Conservation (phyloP, 2,797 vertebrate species). For the Threskiornis aethiopicus region DNA sequence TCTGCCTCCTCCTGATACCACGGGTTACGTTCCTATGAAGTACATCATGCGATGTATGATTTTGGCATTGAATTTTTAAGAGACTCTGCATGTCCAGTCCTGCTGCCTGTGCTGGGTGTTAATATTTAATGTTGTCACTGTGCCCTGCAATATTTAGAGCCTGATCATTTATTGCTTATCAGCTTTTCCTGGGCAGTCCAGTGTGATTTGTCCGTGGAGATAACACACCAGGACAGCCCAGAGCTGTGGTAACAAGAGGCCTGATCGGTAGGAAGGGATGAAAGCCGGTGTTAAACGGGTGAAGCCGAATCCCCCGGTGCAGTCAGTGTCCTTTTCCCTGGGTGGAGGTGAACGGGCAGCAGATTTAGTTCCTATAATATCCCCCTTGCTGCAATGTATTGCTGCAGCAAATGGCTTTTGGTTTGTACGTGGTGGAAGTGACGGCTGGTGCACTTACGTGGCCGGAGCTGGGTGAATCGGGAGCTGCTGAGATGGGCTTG, state of each 20-base stretch:
- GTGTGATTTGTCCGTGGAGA: constrained; percentile 1
- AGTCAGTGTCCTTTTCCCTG: background rate
- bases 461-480: background rate
- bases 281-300: background rate
- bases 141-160: background rate
- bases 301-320: background rate
- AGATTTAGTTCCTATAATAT: background rate
- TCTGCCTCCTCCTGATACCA: background rate
- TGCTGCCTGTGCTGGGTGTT: background rate
- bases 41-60: background rate
- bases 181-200: background rate
- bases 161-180: constrained; percentile 7
- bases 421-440: background rate
- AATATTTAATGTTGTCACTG: background rate
- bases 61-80: background rate
- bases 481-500: background rate
- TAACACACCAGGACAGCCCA: background rate
- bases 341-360: background rate
- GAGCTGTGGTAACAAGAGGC: background rate
- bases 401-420: background rate
- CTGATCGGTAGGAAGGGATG: background rate
- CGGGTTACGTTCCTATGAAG: background rate
- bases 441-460: background rate
- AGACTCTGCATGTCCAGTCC: background rate
- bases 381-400: background rate